phyloP scores from a whole-genome alignment of 2,888 invertebrate species.

The Lycaena phlaeas region DNA sequence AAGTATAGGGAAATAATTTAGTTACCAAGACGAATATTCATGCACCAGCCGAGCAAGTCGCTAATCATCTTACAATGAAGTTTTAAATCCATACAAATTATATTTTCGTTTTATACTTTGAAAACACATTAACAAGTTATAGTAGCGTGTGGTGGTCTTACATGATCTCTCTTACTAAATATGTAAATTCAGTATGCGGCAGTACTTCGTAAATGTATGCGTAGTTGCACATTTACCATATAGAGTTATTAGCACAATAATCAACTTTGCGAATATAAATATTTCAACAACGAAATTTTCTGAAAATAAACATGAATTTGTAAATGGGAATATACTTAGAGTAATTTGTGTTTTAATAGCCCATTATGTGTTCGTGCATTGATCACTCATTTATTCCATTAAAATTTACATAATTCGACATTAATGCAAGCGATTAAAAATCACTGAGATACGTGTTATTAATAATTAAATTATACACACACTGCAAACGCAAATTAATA shows the following conservation, averaged over 20 bases:
- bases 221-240: no score
- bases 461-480: conserved; percentile 4
- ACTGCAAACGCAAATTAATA: neutral
- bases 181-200: no score
- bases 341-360: conserved; percentile 1
- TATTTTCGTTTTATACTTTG: no score
- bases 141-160: no score
- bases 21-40: neutral
- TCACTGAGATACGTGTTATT: neutral
- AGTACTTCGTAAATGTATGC: no score
- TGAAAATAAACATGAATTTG: neutral
- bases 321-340: neutral
- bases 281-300: neutral
- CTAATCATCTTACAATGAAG: no score
- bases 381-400: conserved; percentile 1
- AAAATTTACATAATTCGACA: neutral
- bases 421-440: conserved; percentile 2
- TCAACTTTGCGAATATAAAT: neutral
- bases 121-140: no score
- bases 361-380: neutral
- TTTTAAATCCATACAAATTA: no score
- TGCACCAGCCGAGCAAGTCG: neutral
- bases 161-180: no score
- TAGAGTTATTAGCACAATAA: no score
- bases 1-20: neutral